Evolutionary conservation across 1,140 invertebrate genomes (phyloP), one percentile per base, ranked within the genome.

Genomic region (Tetramorium simillimum): DNA sequence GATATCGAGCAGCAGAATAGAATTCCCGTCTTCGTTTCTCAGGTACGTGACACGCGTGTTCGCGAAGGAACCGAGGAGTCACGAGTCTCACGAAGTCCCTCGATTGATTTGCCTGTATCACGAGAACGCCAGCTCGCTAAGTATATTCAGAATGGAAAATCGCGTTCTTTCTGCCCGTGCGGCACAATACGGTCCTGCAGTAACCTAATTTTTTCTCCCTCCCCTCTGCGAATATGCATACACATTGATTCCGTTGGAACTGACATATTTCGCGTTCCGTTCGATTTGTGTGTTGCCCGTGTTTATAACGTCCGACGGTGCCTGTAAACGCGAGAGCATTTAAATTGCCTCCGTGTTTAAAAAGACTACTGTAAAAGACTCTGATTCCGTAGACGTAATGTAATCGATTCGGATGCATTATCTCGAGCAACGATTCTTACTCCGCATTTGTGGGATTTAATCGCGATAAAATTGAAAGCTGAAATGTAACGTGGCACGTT

Each of bases 101-200:
- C 88, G 86, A 90, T 85, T 90, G 88, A 90, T 90, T 85, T 49
- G 40, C 46, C n/a, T 16, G 73, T 72, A 87, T 80, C 89, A 85
- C 72, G 73, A 89, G 24, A 89, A 76, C 3, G 62, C 40, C 28
- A 33, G 28, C 14, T 18, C 51, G 37, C 40, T 60, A 43, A 37
- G 75, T 37, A 62, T 84, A 75, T 73, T 73, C 53, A 75, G 43
- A 46, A 53, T 28, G 37, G 69, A 62, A 49, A 84, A 49, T 73
- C 28, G 14, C 46, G 21, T 28, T 43, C 33, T 72, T 51, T 58
- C 43, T n/a, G n/a, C 6, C 5, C 2, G 21, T 60, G 37, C 28
- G 33, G 4, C 18, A n/a, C 40, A 14, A 18, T 62, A 28, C 21
- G 40, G 40, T 69, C 40, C 43, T 40, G 16, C 69, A 10, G 56